Percentiles rank a stretch among this genome's conserved stretches.
Evolutionary conservation across 2,797 vertebrate genomes (phyloP).

Genomic region (Tamandua tetradactyla): DNA sequence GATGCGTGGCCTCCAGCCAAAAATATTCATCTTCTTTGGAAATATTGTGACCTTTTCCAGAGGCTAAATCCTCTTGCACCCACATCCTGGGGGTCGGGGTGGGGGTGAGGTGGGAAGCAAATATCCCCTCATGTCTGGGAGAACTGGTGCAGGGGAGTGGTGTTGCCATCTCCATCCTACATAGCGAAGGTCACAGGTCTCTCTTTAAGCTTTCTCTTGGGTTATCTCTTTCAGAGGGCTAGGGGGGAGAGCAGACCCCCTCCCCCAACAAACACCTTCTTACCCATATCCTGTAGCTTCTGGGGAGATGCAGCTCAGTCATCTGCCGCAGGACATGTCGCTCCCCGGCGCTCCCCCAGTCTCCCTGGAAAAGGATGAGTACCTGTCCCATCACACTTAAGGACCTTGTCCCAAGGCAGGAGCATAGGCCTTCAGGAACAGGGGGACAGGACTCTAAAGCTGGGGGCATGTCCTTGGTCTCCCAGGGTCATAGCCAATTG

Average conservation of each 20-base stretch:
- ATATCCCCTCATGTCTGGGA: not conserved
- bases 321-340: not conserved
- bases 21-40: not conserved
- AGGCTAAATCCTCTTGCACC: not conserved
- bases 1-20: not conserved
- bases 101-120: too few relatives aligned
- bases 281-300: too few relatives aligned
- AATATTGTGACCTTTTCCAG: not conserved
- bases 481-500: not conserved
- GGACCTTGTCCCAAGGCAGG: not conserved
- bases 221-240: not conserved
- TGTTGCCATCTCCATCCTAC: not conserved
- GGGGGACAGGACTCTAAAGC: not conserved
- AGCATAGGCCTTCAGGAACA: not conserved
- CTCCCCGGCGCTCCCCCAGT: not conserved
- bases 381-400: not conserved
- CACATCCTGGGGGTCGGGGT: rapidly evolving
- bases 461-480: not conserved
- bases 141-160: not conserved
- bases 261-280: not conserved
- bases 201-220: not conserved
- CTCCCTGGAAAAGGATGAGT: not conserved
- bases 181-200: not conserved
- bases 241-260: not conserved
- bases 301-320: not conserved